Evolutionary conservation across 2,888 invertebrate species (phyloP), one percentile per base, ranked within the genome.

Genomic region (Achlya flavicornis): DNA sequence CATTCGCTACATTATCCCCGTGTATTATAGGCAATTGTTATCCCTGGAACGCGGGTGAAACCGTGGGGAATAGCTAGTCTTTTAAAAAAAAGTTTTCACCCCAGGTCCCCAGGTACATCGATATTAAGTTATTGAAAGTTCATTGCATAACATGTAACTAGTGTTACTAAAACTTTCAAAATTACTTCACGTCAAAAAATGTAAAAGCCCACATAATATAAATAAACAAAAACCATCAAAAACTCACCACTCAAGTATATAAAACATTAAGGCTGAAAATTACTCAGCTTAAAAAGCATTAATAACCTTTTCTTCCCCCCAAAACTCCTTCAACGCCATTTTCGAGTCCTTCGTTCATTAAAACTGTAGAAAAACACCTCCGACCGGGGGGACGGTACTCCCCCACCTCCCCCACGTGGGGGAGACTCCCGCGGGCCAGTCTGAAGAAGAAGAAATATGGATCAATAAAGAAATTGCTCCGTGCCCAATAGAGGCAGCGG

Each of bases 381-480:
- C 81, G 78, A 76, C 35, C 19, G 60, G 41, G 76, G 41, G 89
- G 85, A 79, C 83, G 77, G 80, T 67, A 69, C 69, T 48, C 64
- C 61, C 26, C 74, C 68, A 19, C 1, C 73, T 70, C 70, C 65
- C 58, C 63, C 64, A 71, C 26, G 26, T 26, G 68, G 73, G 72
- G 65, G 66, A 64, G 65, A 69, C 68, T 72, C 80, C 81, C 81
- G 74, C 68, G 65, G 84, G 70, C 61, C 76, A 69, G 71, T 71
- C 67, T 73, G 67, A 70, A 68, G 93, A 93, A 92, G 90, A 94
- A 94, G 94, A 94, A 94, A 94, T 94, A 94, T 94, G 94, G 94
- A 94, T 94, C 94, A 92, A 94, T 94, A 94, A 94, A 94, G 94
- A 94, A 94, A 93, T 93, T 87, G 92, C 93, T 85, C 85, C 66